phyloP scores from a whole-genome alignment of 35 echinoderm and acorn worm species.

The Amphiura filiformis region DNA sequence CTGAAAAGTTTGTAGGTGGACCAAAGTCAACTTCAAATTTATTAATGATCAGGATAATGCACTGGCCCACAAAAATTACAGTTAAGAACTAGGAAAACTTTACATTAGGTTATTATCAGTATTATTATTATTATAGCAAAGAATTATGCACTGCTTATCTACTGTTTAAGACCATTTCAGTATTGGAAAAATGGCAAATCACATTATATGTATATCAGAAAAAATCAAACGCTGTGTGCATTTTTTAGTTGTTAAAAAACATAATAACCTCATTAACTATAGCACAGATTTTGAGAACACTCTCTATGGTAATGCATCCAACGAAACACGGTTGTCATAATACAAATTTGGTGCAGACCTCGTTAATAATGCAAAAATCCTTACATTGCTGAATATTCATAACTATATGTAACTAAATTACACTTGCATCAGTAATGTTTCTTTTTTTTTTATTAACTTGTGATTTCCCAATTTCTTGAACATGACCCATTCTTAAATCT shows the following conservation, averaged over 20 bases:
- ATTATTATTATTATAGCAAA: slow-evolving; percentile 2
- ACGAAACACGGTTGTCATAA: background rate
- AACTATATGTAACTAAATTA: slow-evolving; percentile 8
- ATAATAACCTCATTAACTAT: background rate
- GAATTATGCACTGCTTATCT: slow-evolving; percentile 9
- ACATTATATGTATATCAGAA: slow-evolving; percentile 1
- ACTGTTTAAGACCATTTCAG: slow-evolving; percentile 10
- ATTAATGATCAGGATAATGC: slow-evolving; percentile 11
- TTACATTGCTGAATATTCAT: slow-evolving; percentile 2
- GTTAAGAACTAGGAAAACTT: slow-evolving; percentile 15
- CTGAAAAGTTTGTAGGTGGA: background rate
- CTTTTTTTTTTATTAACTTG: background rate
- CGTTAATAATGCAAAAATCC: slow-evolving; percentile 9
- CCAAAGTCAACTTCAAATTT: slow-evolving; percentile 7
- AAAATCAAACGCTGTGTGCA: slow-evolving; percentile 5
- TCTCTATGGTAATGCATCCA: background rate
- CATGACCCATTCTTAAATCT: background rate
- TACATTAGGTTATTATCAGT: background rate
- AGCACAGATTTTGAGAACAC: background rate
- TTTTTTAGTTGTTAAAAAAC: background rate
- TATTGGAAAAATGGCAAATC: slow-evolving; percentile 10
- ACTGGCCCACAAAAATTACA: slow-evolving; percentile 4
- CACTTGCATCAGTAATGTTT: slow-evolving; percentile 10
- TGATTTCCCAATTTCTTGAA: slow-evolving; percentile 1
- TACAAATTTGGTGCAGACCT: slow-evolving; percentile 1